phyloP scores from a whole-genome alignment of 2,113 vertebrate species.

The Uropsilus gracilis region DNA sequence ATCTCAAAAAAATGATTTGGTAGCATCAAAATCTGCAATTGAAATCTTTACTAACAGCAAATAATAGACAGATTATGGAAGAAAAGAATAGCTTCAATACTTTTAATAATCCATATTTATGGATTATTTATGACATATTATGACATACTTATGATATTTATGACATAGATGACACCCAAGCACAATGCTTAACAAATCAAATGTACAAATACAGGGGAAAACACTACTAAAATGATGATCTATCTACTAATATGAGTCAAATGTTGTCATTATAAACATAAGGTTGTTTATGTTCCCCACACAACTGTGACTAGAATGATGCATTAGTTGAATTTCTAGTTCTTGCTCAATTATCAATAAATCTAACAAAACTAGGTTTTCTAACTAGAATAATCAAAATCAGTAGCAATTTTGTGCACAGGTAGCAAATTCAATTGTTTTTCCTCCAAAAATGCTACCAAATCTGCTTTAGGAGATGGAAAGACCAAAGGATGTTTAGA shows the following conservation, averaged over 20 bases:
- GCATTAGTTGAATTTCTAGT: not conserved
- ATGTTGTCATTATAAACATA: conserved; percentile 1
- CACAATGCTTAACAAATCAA: conserved; percentile 32
- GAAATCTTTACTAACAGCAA: conserved; percentile 46
- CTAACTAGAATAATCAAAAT: conserved; percentile 35
- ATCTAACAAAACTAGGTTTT: not conserved
- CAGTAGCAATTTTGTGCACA: not conserved
- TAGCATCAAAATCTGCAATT: conserved; percentile 35
- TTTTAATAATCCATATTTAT: conserved; percentile 34
- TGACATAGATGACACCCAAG: conserved; percentile 29
- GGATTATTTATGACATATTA: too few species aligned
- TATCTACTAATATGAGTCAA: not conserved
- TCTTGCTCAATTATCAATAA: conserved; percentile 15
- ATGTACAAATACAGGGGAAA: not conserved
- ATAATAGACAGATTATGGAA: conserved; percentile 19
- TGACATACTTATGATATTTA: too few species aligned
- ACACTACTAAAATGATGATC: conserved; percentile 21
- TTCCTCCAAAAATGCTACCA: not conserved
- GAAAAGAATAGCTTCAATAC: conserved; percentile 9
- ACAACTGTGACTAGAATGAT: not conserved
- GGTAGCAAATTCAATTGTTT: not conserved
- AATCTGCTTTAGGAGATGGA: conserved; percentile 33
- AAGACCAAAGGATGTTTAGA: conserved; percentile 38
- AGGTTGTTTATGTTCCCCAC: not conserved
- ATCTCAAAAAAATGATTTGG: conserved; percentile 59